Evolutionary conservation across 2,113 vertebrate genomes (phyloP).

Genomic region (Notarius lentiginosus): DNA sequence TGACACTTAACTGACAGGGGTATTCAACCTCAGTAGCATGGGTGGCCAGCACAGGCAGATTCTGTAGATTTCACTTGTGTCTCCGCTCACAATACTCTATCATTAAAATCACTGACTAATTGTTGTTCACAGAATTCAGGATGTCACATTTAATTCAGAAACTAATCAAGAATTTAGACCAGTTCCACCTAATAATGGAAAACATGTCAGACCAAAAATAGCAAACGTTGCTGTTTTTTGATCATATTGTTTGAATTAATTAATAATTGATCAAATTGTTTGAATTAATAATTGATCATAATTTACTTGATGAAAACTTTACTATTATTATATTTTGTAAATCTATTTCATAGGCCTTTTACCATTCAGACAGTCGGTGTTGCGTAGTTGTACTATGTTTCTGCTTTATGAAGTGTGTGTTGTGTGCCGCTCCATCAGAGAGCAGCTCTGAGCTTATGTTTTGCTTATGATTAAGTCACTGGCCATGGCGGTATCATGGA

Average conservation of each 20-base stretch:
- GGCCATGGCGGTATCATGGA: neutral
- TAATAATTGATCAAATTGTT: too few relatives aligned
- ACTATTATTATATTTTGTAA: neutral
- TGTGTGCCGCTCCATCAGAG: conserved; percentile 51
- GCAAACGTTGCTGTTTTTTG: neutral
- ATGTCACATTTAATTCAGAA: neutral
- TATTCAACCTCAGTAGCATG: neutral
- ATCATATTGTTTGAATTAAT: too few relatives aligned
- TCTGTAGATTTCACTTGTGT: neutral
- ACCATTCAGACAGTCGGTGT: neutral
- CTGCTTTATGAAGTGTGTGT: conserved; percentile 2
- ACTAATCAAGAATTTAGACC: neutral
- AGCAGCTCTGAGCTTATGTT: conserved; percentile 40
- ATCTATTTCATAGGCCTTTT: neutral
- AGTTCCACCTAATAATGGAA: neutral
- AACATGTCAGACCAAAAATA: neutral
- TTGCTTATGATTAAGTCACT: neutral
- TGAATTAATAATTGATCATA: neutral
- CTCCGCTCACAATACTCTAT: neutral
- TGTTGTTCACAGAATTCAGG: neutral
- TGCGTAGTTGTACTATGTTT: neutral
- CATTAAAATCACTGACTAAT: neutral
- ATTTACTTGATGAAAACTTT: neutral
- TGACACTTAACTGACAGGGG: neutral
- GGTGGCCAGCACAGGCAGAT: neutral